Evolutionary conservation across 2,797 vertebrate species (phyloP).

Genomic region (Botia almorhae): DNA sequence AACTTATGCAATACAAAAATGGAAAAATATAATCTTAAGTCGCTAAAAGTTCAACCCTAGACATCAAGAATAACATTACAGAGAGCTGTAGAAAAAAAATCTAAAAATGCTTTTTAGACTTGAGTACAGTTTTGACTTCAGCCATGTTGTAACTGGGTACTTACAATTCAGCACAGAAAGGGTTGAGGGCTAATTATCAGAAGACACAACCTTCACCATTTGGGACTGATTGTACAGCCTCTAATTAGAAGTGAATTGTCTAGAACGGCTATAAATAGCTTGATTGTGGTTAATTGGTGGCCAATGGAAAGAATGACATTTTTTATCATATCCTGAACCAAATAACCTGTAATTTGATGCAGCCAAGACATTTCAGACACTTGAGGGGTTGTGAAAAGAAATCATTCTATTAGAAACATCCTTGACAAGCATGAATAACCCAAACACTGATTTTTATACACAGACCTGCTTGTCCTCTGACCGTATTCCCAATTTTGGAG

Average conservation of each 20-base stretch:
- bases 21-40: too few species aligned
- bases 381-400: not conserved
- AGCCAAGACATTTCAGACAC: not conserved
- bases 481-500: not conserved
- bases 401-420: not conserved
- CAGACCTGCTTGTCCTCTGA: not conserved
- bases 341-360: conserved; percentile 17
- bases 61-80: too few species aligned
- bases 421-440: not conserved
- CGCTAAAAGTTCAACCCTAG: too few species aligned
- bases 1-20: too few species aligned
- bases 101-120: too few species aligned
- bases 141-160: not conserved
- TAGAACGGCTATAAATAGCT: conserved; percentile 53
- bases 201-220: conserved; percentile 49
- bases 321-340: conserved; percentile 31
- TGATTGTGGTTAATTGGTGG: conserved; percentile 58
- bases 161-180: conserved; percentile 2
- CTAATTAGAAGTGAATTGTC: conserved; percentile 52
- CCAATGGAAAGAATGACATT: conserved; percentile 31
- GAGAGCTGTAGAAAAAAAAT: too few species aligned
- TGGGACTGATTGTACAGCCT: conserved; percentile 51
- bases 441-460: conserved; percentile 6
- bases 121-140: not conserved
- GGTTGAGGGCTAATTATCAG: conserved; percentile 42